A percentile compares a stretch with the other conserved stretches of the same genome.
Evolutionary conservation across 1,140 invertebrate genomes (phyloP).

Genomic region (Melitaea cinxia): DNA sequence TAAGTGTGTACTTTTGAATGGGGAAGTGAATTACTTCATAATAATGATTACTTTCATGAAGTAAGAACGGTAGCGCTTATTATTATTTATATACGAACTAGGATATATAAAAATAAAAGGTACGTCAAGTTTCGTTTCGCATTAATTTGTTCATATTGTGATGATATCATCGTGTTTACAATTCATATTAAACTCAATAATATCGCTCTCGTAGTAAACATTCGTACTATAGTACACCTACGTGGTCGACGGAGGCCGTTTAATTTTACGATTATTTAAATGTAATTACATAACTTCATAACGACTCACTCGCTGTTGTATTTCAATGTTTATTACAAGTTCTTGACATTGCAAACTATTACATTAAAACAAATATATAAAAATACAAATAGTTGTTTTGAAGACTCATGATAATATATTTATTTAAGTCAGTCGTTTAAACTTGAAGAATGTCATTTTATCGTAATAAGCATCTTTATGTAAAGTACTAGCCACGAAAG

Average conservation of each 20-base stretch:
- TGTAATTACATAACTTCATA: constrained; percentile 22
- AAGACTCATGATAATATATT: not conserved
- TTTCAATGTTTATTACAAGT: constrained; percentile 22
- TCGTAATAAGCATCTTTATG: not conserved
- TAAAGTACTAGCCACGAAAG: constrained; percentile 10
- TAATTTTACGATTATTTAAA: constrained; percentile 12
- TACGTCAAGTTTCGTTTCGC: no score
- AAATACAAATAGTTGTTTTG: not conserved
- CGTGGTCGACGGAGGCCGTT: constrained; percentile 7
- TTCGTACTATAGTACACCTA: not conserved
- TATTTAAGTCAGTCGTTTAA: not conserved
- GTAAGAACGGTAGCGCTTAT: no score
- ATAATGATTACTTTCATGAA: no score
- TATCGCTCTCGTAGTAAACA: not conserved
- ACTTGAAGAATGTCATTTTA: not conserved
- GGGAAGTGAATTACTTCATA: no score
- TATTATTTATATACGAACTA: no score
- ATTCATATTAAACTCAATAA: constrained; percentile 3
- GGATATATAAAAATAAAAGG: no score
- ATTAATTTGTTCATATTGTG: not conserved
- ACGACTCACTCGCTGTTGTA: constrained; percentile 13
- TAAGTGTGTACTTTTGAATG: no score
- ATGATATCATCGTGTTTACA: constrained; percentile 13
- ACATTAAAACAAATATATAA: not conserved
- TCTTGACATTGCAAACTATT: not conserved